phyloP scores from a whole-genome alignment of 2,888 invertebrate species.

The Ptychoptera albimana region DNA sequence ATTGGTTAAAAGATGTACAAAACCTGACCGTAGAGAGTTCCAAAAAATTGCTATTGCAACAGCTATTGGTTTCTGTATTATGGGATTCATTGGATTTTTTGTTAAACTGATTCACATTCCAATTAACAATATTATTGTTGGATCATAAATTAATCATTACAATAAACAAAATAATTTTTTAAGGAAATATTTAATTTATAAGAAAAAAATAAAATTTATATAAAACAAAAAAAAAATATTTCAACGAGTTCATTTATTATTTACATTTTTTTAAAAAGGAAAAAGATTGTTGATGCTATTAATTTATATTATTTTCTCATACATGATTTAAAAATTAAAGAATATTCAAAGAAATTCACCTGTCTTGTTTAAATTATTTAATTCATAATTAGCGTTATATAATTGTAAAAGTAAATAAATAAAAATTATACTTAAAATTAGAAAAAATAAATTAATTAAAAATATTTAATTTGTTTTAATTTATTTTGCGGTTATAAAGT shows the following conservation, averaged over 20 bases:
- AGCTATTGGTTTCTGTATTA: constrained; percentile 98
- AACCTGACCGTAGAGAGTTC: constrained; percentile 98
- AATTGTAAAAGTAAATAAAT: too few species aligned
- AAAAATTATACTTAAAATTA: too few species aligned
- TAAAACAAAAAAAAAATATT: background rate
- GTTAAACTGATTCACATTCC: constrained; percentile 99
- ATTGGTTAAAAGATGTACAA: constrained; percentile 97
- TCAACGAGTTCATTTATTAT: background rate
- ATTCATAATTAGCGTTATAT: background rate
- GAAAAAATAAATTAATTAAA: too few species aligned
- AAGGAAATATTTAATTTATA: background rate
- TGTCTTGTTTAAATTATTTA: background rate
- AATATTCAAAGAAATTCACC: too few species aligned
- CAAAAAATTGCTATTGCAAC: constrained; percentile 99
- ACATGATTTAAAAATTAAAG: too few species aligned
- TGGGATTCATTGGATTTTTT: constrained; percentile 99
- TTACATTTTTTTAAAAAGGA: background rate
- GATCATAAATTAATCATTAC: constrained; percentile 39
- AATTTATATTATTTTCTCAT: background rate
- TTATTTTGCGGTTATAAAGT: too few species aligned
- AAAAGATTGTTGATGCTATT: background rate
- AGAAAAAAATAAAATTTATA: background rate
- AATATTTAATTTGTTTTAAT: too few species aligned
- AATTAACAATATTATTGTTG: constrained; percentile 91
- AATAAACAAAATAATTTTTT: background rate